phyloP scores from a whole-genome alignment of 2,888 invertebrate species.

The Ectemnius continuus region DNA sequence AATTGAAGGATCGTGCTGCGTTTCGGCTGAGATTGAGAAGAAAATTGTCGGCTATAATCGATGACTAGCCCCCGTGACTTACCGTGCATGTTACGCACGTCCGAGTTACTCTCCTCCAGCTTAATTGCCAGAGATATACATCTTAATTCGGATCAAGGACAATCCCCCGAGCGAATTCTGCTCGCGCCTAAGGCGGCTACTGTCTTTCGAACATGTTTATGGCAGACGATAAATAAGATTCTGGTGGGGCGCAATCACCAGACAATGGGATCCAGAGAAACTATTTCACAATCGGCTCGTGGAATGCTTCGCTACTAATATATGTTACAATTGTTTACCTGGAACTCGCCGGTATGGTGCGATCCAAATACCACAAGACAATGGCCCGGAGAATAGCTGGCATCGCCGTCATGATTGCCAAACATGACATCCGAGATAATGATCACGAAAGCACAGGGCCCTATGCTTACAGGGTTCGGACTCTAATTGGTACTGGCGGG shows the following conservation, averaged over 20 bases:
- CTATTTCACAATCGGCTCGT: neutral
- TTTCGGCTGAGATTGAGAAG: conserved; percentile 41
- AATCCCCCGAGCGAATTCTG: conserved; percentile 24
- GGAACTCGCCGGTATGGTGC: too few relatives aligned
- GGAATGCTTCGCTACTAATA: conserved; percentile 1
- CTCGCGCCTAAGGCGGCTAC: conserved; percentile 20
- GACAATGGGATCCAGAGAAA: conserved; percentile 2
- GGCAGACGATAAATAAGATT: conserved; percentile 9
- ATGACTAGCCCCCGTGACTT: conserved; percentile 13
- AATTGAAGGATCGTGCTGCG: conserved; percentile 59
- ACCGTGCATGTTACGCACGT: conserved; percentile 27
- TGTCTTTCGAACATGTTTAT: conserved; percentile 19
- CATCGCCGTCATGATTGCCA: too few relatives aligned
- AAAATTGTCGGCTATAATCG: conserved; percentile 32
- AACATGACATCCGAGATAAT: too few relatives aligned
- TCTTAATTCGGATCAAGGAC: conserved; percentile 60
- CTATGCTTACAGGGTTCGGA: too few relatives aligned
- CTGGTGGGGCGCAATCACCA: conserved; percentile 28
- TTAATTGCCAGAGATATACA: conserved; percentile 48
- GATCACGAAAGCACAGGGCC: too few relatives aligned
- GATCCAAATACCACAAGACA: too few relatives aligned
- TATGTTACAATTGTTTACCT: neutral
- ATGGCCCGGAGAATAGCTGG: too few relatives aligned
- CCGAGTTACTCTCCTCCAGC: conserved; percentile 17
- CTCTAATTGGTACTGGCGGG: too few relatives aligned